Base-by-base conservation (phyloP, 2,888 invertebrate genomes). In the Lasioglossum oenotherae region DNA sequence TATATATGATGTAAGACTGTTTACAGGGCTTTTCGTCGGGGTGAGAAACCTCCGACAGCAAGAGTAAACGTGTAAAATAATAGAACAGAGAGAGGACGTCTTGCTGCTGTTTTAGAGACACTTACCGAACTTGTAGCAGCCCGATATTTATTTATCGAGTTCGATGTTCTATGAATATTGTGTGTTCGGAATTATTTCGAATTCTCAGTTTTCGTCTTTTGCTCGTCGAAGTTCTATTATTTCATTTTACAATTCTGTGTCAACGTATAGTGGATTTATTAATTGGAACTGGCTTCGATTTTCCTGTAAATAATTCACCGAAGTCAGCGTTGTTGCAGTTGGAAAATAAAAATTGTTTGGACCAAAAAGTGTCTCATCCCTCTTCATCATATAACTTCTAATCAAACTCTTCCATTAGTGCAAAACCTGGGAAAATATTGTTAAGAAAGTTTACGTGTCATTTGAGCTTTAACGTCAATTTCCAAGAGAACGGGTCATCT, bases 1-100 rank as follows among this genome's bases (percentile, higher is more conserved):
- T 57, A 8, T 81, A 81, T 76, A 44, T 83, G 64, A 53, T 81
- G 57, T 83, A 41, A 76, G 82, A 87, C 83, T 87, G 87, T 87
- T 87, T 87, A 76, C 87, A 87, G 87, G 87, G 67, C 41, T 77
- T 78, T 73, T 67, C 73, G 80, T 86, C 78, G 82, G 74, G 74
- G 86, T 86, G 78, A 77, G 27, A 77, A 71, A 87, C 67, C 87
- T 87, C 79, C 82, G 87, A 87, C 27, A 60, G 46, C 80, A 75
- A 86, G 41, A 78, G 86, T 86, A 80, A 78, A 78, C 41, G 74
- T 86, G 75, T 57, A 78, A 81, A 83, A 27, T 44, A 35, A 78
- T 71, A 77, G n/a, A 67, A 81, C 73, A 78, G 53, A 69, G 49
- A 60, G 81, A 72, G 60, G 81, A 81, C 71, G 72, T 76, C 73